Base-by-base conservation (phyloP, 2,888 invertebrate genomes). In the Limnephilus rhombicus region DNA sequence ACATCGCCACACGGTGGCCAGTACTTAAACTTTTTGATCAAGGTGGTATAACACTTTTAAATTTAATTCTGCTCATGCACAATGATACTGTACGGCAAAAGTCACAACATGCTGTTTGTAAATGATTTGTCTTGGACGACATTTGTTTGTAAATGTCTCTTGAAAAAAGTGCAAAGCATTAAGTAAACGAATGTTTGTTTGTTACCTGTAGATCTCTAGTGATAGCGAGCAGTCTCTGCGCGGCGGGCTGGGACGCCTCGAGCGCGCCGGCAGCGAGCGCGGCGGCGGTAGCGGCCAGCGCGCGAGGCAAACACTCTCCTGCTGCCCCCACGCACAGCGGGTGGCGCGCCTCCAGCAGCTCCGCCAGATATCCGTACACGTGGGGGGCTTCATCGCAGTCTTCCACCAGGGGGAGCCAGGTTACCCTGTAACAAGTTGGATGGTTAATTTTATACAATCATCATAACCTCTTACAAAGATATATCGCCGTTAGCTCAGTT, bases 381-480 rank as follows among this genome's bases (percentile, higher is more conserved):
- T 99, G 98, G 41, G 98, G 98, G 89, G 99, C 98, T 96, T 99
- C 99, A 94, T 99, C 99, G 24, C 97, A 97, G 95, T 99, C 99
- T 95, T 99, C 99, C 94, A 98, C 97, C 80, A 99, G 99, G 13
- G 99, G 99, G 94, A 99, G 96, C 99, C 99, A 99, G 92, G 97
- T 97, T 94, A 99, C 95, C 98, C 98, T 98, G 94, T 2, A 90
- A 93, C 18, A 24, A 24, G 37, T 83, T 18, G 3, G 15, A 83
- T 68, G 68, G 68, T 68, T 68, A 24, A n/a, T 68, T 68, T 68
- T 68, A 9, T 68, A 18, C 18, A 68, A 68, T 68, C 0, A 24
- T 92, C 91, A 91, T 82, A 89, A 93, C 88, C 37, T 37, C 37
- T 37, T 37, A 41, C 4, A 37, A 80, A 29, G 49, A 9, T 15